Evolutionary conservation across 2,113 vertebrate species (phyloP), one percentile per base, ranked within the genome.

Genomic region (Alces alces): DNA sequence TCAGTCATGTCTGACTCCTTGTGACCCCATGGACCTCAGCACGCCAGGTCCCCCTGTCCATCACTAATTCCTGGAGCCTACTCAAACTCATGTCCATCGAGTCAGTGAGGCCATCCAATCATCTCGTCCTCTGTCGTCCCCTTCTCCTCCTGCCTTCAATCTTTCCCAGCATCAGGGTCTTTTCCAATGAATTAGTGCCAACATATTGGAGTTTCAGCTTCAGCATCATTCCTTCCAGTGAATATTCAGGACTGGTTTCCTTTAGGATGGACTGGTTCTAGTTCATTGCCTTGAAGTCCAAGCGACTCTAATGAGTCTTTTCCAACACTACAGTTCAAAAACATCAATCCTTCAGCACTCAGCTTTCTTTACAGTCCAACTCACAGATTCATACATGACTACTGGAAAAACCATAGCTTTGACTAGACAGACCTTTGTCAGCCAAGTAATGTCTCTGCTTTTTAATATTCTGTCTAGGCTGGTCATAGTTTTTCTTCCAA

Each of bases 271-370:
- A 21, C 64, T 70, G 17, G n/a, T n/a, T 70, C 17, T 70, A 70
- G n/a, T 70, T 19, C 64, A 70, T 70, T n/a, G 36, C n/a, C 4
- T 70, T 70, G 64, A 70, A 70, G 17, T 70, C 64, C 64, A 36
- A 11, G 64, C 1, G 17, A 70, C n/a, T 21, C 17, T 36, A 70
- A 36, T 17, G n/a, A 70, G n/a, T 70, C 17, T 11, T 66, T 2
- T 21, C 19, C 17, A 70, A 21, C n/a, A 70, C 17, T 36, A 36
- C 8, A 36, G n/a, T 70, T 70, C 17, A 36, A 66, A 66, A 66
- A n/a, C 19, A 66, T 66, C 64, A 11, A 11, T 36, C n/a, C n/a
- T 70, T 70, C 1, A 1, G 17, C 0, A 0, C 9, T 70, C 64
- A 70, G 64, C 64, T 11, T 70, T 70, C 9, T 70, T 70, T n/a